Conservation (phyloP, 2,113 vertebrate genomes). For the Calyptommatus sinebrachiatus region DNA sequence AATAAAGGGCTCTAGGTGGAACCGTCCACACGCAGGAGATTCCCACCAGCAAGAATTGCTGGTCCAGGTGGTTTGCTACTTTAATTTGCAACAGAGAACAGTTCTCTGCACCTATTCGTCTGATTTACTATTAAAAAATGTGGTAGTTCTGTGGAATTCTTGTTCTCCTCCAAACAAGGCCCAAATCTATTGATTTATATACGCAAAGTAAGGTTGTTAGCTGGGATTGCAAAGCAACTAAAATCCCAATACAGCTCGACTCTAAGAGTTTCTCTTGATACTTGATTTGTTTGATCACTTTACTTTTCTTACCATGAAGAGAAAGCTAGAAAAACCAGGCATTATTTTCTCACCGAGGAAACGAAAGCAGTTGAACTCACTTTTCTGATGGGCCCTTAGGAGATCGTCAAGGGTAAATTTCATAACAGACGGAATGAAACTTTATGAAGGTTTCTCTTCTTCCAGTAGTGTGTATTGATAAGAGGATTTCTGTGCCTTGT, state of each 20-base stretch:
- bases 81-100: background rate
- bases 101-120: background rate
- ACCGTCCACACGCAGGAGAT: background rate
- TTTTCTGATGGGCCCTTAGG: constrained; percentile 17
- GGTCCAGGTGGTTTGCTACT: background rate
- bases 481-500: background rate
- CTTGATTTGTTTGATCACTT: background rate
- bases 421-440: constrained; percentile 16
- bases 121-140: background rate
- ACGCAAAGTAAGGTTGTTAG: background rate
- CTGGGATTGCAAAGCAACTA: background rate
- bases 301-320: background rate
- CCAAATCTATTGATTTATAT: background rate
- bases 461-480: background rate
- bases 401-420: constrained; percentile 14
- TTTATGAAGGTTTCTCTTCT: constrained; percentile 3
- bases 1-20: too few relatives aligned
- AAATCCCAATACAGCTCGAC: background rate
- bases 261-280: background rate
- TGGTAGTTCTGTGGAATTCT: background rate
- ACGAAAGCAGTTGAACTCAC: background rate
- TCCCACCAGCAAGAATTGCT: background rate
- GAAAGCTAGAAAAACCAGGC: background rate
- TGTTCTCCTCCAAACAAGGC: background rate
- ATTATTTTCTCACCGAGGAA: constrained; percentile 2